Evolutionary conservation across 1,140 invertebrate genomes (phyloP).

Genomic region (Monomorium pharaonis): DNA sequence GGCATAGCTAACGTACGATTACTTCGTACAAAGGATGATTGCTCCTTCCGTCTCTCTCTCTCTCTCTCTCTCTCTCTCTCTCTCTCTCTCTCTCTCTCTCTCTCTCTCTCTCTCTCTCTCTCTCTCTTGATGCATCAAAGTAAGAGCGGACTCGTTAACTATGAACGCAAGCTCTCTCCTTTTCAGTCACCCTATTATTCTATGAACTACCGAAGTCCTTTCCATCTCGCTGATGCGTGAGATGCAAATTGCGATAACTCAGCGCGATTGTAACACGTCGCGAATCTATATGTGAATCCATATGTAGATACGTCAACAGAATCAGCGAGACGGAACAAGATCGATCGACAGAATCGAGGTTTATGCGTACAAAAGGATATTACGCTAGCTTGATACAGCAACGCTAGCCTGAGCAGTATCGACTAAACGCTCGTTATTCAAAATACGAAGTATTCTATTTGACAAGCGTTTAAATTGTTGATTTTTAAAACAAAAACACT

Average conservation of each 20-base stretch:
- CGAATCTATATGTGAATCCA: conserved; percentile 43
- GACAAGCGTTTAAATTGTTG: neutral
- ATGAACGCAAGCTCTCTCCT: conserved; percentile 20
- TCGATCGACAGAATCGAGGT: conserved; percentile 31
- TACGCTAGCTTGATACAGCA: conserved; percentile 15
- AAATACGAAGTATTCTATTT: conserved; percentile 6
- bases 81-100: neutral
- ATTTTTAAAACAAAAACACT: neutral
- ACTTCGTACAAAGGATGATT: conserved; percentile 3
- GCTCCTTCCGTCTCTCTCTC: neutral
- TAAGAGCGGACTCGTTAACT: conserved; percentile 12
- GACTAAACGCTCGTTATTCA: conserved; percentile 1
- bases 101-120: neutral
- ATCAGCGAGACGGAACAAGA: conserved; percentile 32
- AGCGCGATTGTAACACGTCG: conserved; percentile 38
- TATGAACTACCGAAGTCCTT: neutral
- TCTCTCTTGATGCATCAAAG: conserved; percentile 8
- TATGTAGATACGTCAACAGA: conserved; percentile 35
- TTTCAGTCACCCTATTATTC: conserved; percentile 10
- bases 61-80: neutral
- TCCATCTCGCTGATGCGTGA: conserved; percentile 2
- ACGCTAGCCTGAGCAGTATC: conserved; percentile 1
- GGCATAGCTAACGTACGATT: conserved; percentile 18
- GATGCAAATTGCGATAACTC: conserved; percentile 58
- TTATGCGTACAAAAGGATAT: conserved; percentile 55